These are phyloP conservation scores for Steinernema carpocapsae DNA, from an alignment of 2,888 invertebrate genomes.

Conservation along the genomic window DNA sequence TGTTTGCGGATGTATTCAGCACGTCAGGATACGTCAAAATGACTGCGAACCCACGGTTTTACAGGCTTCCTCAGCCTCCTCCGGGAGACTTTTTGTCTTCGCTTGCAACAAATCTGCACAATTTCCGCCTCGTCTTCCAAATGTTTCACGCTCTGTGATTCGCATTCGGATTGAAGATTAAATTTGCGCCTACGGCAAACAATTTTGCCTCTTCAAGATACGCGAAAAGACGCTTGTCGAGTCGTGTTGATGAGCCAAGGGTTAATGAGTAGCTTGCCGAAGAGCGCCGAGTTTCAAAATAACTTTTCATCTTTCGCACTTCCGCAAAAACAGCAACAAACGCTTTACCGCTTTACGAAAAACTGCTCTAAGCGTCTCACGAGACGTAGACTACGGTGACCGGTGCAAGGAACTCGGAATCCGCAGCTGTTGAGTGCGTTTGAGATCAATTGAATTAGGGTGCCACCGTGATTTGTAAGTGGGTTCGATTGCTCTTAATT, in stretches of 20 bases:
- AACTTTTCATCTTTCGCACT: background rate
- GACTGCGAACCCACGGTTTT: too few relatives aligned
- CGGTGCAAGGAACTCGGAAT: background rate
- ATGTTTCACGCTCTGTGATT: background rate
- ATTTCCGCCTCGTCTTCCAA: background rate
- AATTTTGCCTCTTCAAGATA: too few relatives aligned
- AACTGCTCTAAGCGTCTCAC: background rate
- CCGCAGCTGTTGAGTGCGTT: background rate
- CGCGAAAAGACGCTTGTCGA: background rate
- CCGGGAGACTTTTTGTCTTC: too few relatives aligned
- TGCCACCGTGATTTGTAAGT: background rate
- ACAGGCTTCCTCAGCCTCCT: background rate
- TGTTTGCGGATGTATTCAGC: too few relatives aligned
- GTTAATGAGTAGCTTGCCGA: constrained; percentile 3
- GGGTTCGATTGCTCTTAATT: background rate
- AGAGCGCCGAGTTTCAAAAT: background rate
- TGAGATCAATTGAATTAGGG: background rate
- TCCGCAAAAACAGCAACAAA: background rate
- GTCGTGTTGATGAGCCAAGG: background rate
- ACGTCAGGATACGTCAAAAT: too few relatives aligned
- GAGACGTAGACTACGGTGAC: background rate
- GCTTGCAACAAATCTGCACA: background rate
- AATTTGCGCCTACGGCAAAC: background rate
- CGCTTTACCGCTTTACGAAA: background rate
- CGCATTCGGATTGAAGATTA: background rate